phyloP scores from a whole-genome alignment of 2,888 invertebrate genomes.

The Stenodera caucasica region DNA sequence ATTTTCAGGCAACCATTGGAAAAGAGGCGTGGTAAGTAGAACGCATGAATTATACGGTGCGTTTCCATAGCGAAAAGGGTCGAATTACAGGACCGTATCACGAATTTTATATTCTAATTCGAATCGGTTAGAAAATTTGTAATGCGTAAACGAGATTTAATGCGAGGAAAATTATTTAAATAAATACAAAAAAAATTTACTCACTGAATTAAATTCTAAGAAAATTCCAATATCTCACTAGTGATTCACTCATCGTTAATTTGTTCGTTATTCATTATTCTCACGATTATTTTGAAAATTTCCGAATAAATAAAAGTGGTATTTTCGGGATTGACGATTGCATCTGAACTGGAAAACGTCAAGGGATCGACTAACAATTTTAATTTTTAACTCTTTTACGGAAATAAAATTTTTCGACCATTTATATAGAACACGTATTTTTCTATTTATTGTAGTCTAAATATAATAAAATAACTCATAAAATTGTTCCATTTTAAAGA shows the following conservation, averaged over 20 bases:
- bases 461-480: conserved; percentile 21
- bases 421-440: conserved; percentile 24
- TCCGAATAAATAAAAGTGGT: no score
- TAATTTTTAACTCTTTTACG: conserved; percentile 16
- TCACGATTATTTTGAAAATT: no score
- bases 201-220: no score
- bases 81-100: background rate
- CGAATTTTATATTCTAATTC: no score
- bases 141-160: no score
- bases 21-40: conserved; percentile 18
- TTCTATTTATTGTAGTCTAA: conserved; percentile 14
- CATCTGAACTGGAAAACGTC: background rate
- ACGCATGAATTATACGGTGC: conserved; percentile 10
- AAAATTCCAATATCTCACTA: no score
- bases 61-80: background rate
- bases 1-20: conserved; percentile 15
- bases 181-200: no score
- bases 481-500: no score
- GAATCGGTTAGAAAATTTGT: no score
- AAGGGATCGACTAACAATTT: conserved; percentile 4
- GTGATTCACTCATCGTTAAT: no score
- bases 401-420: conserved; percentile 20
- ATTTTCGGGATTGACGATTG: background rate
- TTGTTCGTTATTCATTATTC: no score
- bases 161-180: no score